These are phyloP conservation scores for Microtus pennsylvanicus DNA, from an alignment of 2,113 vertebrate species.

Conservation along the genomic window DNA sequence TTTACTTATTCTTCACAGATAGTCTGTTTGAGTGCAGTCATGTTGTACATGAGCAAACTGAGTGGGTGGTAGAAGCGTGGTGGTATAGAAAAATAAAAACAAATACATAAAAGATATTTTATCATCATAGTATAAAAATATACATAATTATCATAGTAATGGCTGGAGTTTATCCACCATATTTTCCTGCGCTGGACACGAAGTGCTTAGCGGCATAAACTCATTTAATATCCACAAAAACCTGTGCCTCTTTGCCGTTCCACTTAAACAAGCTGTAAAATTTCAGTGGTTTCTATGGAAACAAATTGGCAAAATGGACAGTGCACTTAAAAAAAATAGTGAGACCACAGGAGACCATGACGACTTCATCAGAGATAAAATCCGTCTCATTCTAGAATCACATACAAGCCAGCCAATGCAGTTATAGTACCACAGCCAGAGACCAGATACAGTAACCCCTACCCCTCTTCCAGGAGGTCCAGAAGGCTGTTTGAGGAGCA, in stretches of 20 bases:
- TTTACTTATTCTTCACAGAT: not conserved
- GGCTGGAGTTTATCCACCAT: not conserved
- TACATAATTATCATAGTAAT: slow-evolving; percentile 48
- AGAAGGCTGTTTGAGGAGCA: not conserved
- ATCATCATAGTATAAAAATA: slow-evolving; percentile 4
- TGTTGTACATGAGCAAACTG: not conserved
- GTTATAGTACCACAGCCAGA: slow-evolving; percentile 9
- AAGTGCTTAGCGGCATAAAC: slow-evolving; percentile 43
- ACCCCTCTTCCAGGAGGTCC: not conserved
- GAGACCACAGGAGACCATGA: slow-evolving; percentile 44
- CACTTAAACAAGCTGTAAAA: slow-evolving; percentile 66
- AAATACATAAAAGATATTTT: slow-evolving; percentile 47
- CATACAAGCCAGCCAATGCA: not conserved
- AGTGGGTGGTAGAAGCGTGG: not conserved
- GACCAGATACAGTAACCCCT: not conserved
- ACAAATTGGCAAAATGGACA: slow-evolving; percentile 72
- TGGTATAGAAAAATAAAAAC: slow-evolving; percentile 31
- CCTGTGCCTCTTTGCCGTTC: slow-evolving; percentile 59
- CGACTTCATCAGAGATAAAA: slow-evolving; percentile 67
- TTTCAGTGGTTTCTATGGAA: slow-evolving; percentile 73
- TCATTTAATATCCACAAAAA: slow-evolving; percentile 54
- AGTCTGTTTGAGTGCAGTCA: not conserved
- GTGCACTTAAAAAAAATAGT: not conserved
- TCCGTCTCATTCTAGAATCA: slow-evolving; percentile 51
- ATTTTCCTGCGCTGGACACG: not conserved